Evolutionary conservation across 2,113 vertebrate species (phyloP).

Genomic region (Archilochus colubris): DNA sequence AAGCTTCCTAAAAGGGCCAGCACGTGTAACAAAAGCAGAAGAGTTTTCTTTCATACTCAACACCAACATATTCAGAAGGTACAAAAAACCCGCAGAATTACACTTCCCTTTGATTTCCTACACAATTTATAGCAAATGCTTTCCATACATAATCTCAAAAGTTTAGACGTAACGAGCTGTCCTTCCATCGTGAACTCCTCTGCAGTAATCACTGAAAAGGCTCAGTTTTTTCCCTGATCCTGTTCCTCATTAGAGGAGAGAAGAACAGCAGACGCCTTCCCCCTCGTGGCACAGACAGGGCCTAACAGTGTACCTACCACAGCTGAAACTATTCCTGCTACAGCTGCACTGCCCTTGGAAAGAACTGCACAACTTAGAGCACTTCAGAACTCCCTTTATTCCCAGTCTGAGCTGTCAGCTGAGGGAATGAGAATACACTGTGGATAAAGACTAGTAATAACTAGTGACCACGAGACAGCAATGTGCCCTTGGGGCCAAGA

Average conservation of each 20-base stretch:
- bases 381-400: not conserved
- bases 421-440: not conserved
- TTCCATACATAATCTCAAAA: not conserved
- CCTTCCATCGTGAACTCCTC: not conserved
- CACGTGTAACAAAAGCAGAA: not conserved
- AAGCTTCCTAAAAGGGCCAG: not conserved
- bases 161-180: not conserved
- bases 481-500: too few species aligned
- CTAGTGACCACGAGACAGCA: too few species aligned
- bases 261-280: not conserved
- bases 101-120: not conserved
- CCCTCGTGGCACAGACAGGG: constrained; percentile 19
- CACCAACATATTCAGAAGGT: not conserved
- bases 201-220: not conserved
- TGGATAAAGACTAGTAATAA: not conserved
- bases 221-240: not conserved
- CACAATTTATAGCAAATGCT: not conserved
- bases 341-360: not conserved
- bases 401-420: not conserved
- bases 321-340: not conserved
- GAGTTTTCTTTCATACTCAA: not conserved
- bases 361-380: not conserved
- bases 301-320: not conserved
- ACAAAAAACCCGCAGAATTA: not conserved
- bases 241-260: not conserved